These are phyloP conservation scores for Hydractinia symbiolongicarpus DNA, from an alignment of 30 jellyfish, hydroid and myxozoan species.

Conservation along the genomic window DNA sequence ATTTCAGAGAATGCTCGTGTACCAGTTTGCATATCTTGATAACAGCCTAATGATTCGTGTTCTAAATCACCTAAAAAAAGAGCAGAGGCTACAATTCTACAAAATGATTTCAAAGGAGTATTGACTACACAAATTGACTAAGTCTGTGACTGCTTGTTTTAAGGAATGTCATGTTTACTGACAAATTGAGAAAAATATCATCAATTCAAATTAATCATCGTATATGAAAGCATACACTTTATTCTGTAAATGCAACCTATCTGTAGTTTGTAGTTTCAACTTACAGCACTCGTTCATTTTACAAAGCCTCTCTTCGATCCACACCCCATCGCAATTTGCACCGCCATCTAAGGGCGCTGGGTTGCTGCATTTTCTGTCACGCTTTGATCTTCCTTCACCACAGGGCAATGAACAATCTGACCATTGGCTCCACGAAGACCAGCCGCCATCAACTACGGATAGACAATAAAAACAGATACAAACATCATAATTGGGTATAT, in stretches of 20 bases:
- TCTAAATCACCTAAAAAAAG: slow-evolving; percentile 20
- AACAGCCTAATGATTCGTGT: slow-evolving; percentile 32
- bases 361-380: slow-evolving; percentile 66
- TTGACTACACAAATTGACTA: too few relatives aligned
- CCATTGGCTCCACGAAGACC: slow-evolving; percentile 76
- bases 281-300: slow-evolving; percentile 72
- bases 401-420: slow-evolving; percentile 59
- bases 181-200: too few relatives aligned
- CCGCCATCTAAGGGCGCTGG: slow-evolving; percentile 76
- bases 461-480: background rate
- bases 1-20: slow-evolving; percentile 61
- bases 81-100: too few relatives aligned
- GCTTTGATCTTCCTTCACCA: slow-evolving; percentile 58
- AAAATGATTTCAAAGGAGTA: too few relatives aligned
- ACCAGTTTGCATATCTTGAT: slow-evolving; percentile 43
- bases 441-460: slow-evolving; percentile 60
- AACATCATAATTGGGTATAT: background rate
- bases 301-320: slow-evolving; percentile 47
- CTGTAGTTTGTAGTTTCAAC: background rate
- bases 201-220: too few relatives aligned
- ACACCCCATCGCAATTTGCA: slow-evolving; percentile 55
- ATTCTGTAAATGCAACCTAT: too few relatives aligned
- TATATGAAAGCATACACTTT: too few relatives aligned
- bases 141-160: too few relatives aligned
- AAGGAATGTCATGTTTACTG: too few relatives aligned